Conservation (phyloP, 2,797 vertebrate species). For the Geotrypetes seraphini region DNA sequence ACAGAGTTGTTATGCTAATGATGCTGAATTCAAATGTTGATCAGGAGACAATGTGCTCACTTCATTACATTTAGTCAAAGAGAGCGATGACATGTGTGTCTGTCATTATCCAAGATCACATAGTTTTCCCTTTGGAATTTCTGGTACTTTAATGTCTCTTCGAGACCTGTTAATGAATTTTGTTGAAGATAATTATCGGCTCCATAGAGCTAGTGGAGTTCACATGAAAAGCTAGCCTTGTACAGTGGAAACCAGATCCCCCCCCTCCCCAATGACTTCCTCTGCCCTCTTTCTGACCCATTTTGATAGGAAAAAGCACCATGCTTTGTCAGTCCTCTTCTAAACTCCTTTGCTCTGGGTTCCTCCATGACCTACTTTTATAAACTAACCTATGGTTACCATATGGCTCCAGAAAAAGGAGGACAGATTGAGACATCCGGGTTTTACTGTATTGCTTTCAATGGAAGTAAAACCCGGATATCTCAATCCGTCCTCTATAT, state of each 20-base stretch:
- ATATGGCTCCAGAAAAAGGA: too few relatives aligned
- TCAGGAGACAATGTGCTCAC: constrained; percentile 67
- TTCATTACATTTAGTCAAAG: constrained; percentile 82
- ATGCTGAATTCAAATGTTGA: constrained; percentile 58
- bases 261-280: constrained; percentile 47
- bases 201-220: constrained; percentile 44
- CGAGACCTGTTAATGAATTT: constrained; percentile 80
- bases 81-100: constrained; percentile 65
- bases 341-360: neutral
- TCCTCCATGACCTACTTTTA: neutral
- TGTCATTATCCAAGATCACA: constrained; percentile 69
- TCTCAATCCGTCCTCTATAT: too few relatives aligned
- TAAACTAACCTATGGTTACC: too few relatives aligned
- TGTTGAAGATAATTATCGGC: constrained; percentile 77
- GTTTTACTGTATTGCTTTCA: too few relatives aligned
- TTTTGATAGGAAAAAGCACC: constrained; percentile 6
- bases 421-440: too few relatives aligned
- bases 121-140: constrained; percentile 61
- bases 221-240: constrained; percentile 77
- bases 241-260: constrained; percentile 53
- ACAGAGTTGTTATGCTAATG: constrained; percentile 60
- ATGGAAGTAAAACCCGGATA: too few relatives aligned
- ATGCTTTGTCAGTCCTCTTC: neutral
- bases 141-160: constrained; percentile 64
- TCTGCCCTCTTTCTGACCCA: constrained; percentile 66